Evolutionary conservation across 2,888 invertebrate species (phyloP).

Genomic region (Pharmacophagus antenor): DNA sequence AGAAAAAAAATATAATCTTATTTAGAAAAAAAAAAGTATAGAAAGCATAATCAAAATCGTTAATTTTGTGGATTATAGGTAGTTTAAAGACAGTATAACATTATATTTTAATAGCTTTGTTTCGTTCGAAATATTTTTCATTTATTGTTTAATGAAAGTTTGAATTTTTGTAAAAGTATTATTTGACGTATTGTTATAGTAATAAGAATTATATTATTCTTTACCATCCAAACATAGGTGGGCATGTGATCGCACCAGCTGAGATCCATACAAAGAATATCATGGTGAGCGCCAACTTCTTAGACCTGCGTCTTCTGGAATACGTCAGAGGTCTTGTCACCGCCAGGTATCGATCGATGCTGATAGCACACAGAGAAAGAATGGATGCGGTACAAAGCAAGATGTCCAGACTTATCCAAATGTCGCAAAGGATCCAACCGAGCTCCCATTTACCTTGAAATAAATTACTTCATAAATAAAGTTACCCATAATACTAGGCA

Average conservation of each 20-base stretch:
- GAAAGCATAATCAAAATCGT: no score
- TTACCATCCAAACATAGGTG: constrained; percentile 95
- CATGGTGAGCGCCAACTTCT: constrained; percentile 91
- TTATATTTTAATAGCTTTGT: no score
- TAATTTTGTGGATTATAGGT: no score
- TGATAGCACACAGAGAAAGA: constrained; percentile 94
- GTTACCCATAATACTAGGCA: not conserved
- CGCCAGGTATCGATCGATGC: constrained; percentile 94
- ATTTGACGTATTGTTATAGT: no score
- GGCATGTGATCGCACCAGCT: constrained; percentile 95
- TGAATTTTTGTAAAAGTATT: no score
- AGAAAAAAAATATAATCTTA: no score
- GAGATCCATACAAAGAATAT: constrained; percentile 94
- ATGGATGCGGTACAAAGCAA: constrained; percentile 96
- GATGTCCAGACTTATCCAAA: constrained; percentile 96
- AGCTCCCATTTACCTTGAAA: constrained; percentile 90
- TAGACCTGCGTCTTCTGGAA: constrained; percentile 92
- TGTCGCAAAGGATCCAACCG: constrained; percentile 92
- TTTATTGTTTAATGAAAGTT: no score
- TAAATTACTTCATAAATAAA: not conserved
- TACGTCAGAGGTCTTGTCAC: constrained; percentile 96
- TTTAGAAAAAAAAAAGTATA: no score
- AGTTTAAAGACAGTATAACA: no score
- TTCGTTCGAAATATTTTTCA: no score
- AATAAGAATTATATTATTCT: constrained; percentile 56